Evolutionary conservation across 2,113 vertebrate species (phyloP).

Genomic region (Lophius piscatorius): DNA sequence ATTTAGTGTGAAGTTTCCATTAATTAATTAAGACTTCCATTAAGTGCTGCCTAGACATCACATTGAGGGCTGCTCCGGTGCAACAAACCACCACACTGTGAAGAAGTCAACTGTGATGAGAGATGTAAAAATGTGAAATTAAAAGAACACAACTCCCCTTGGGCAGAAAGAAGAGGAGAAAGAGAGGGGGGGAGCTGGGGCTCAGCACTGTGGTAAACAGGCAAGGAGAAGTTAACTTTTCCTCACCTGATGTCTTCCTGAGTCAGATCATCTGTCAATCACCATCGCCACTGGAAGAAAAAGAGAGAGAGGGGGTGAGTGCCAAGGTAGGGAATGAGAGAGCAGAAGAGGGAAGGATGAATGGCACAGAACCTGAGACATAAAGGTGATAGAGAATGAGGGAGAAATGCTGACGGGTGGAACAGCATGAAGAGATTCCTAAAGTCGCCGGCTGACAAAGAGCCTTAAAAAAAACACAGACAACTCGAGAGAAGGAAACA

Average conservation of each 20-base stretch:
- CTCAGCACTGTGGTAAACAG: neutral
- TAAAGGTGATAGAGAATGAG: conserved; percentile 30
- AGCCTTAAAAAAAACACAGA: conserved; percentile 30
- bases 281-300: conserved; percentile 73
- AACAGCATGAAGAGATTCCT: conserved; percentile 49
- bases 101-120: conserved; percentile 11
- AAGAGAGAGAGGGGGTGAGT: conserved; percentile 50
- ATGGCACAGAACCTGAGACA: conserved; percentile 33
- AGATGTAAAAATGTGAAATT: conserved; percentile 45
- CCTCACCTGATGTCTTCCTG: conserved; percentile 78
- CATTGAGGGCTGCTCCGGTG: no score
- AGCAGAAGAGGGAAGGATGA: conserved; percentile 32
- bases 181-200: neutral
- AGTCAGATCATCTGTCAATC: conserved; percentile 82
- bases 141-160: conserved; percentile 45
- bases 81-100: no score
- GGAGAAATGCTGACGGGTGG: conserved; percentile 31
- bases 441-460: conserved; percentile 41
- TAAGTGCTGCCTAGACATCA: no score
- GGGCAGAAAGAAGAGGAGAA: neutral
- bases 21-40: no score
- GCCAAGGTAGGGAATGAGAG: conserved; percentile 37
- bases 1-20: neutral
- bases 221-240: conserved; percentile 57
- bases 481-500: conserved; percentile 38